Evolutionary conservation across 2,797 vertebrate species (phyloP), one percentile per base, ranked within the genome.

Genomic region (Pipistrellus kuhlii): DNA sequence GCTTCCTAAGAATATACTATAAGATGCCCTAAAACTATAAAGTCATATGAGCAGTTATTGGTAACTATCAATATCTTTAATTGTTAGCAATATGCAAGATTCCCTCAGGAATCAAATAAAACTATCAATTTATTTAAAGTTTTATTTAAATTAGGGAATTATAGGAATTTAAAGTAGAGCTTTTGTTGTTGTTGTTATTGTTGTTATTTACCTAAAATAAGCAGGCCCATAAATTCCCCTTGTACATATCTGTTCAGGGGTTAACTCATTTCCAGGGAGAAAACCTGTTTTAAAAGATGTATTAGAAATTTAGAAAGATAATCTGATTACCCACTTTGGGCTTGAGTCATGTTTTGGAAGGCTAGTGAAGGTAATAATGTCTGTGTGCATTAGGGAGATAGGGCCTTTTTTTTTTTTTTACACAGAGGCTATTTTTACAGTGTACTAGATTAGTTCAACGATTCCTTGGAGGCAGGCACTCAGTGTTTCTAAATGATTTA

Each of bases 141-240:
- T 95, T 83, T 35, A 91, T 82, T 82, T 86, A 92, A 77, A 25
- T 76, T 88, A 73, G 15, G 41, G 46, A 78, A 88, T 82, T 77
- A 17, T 46, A 68, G 11, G 23, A 80, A 62, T 92, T 94, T 94
- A 87, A 91, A 73, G 20, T 85, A 90, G 23, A 85, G n/a, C 6
- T 78, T 75, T 69, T 55, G 71, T 71, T 53, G 6, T 62, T 82
- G 18, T 55, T 55, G 18, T 55, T 48, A 4, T 41, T 44, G 44
- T 62, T 35, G 15, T 55, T 83, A 53, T 46, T 83, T 93, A 90
- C 32, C 62, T 77, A 69, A 94, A 94, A 83, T 92, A 91, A 89
- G 9, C 14, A 80, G 55, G 32, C 38, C 38, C 71, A 90, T 77
- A 51, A 72, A 51, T 82, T 96, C n/a, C 30, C 30, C 89, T 94